These are phyloP conservation scores for Benitochromis conjunctus DNA, from an alignment of 2,113 vertebrate genomes.

Conservation along the genomic window DNA sequence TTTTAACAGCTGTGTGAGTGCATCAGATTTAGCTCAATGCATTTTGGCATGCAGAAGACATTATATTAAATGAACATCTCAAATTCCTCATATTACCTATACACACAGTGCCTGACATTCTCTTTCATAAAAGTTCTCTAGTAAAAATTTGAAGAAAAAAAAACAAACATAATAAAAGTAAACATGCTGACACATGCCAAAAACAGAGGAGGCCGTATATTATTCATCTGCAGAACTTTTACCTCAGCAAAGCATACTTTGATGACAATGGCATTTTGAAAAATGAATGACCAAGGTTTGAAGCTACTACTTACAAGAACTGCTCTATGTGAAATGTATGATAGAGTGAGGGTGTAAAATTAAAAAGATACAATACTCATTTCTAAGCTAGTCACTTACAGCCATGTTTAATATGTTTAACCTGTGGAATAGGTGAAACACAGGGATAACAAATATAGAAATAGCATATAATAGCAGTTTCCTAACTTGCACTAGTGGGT, in stretches of 20 bases:
- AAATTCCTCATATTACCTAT: constrained; percentile 11
- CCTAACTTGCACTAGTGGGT: neutral
- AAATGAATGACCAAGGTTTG: constrained; percentile 58
- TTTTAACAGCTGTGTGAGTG: constrained; percentile 12
- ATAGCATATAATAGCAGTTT: neutral
- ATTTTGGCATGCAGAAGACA: constrained; percentile 35
- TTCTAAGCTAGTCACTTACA: constrained; percentile 35
- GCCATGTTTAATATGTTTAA: constrained; percentile 29
- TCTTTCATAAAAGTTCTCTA: constrained; percentile 38
- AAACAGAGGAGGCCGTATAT: constrained; percentile 42
- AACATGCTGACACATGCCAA: constrained; percentile 32
- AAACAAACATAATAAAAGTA: constrained; percentile 31
- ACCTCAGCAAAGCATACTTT: constrained; percentile 37
- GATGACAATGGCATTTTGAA: constrained; percentile 61
- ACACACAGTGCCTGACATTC: neutral
- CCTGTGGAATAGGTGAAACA: constrained; percentile 17
- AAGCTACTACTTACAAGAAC: constrained; percentile 56
- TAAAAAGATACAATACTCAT: constrained; percentile 53
- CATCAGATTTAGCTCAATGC: constrained; percentile 30
- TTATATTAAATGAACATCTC: constrained; percentile 14
- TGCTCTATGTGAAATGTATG: constrained; percentile 60
- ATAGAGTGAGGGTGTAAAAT: constrained; percentile 44
- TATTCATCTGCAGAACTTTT: constrained; percentile 58
- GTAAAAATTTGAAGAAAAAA: constrained; percentile 46
- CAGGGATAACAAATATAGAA: neutral